Conservation (phyloP, 2,888 invertebrate species). For the Drosophila acutilabella region DNA sequence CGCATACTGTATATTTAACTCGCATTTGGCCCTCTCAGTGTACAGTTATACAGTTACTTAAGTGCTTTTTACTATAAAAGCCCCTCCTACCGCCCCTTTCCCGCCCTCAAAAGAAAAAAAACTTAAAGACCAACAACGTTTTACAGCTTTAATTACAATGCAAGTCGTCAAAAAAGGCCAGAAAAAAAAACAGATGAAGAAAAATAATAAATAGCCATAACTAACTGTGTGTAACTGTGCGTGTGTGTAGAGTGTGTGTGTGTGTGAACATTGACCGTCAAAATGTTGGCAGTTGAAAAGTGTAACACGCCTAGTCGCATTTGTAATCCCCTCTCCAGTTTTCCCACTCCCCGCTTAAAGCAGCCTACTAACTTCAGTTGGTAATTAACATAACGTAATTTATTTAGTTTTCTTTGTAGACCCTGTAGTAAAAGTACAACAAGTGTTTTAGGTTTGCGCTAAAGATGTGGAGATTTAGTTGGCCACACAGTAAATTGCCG, state of each 20-base stretch:
- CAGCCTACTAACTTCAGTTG: slow-evolving; percentile 13
- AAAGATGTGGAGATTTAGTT: no score
- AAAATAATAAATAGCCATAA: slow-evolving; percentile 38
- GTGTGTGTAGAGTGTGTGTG: slow-evolving; percentile 12
- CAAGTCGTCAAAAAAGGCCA: slow-evolving; percentile 35
- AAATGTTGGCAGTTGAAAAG: slow-evolving; percentile 53
- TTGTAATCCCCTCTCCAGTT: slow-evolving; percentile 4
- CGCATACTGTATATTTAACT: slow-evolving; percentile 25
- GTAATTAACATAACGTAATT: slow-evolving; percentile 43
- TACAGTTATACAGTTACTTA: slow-evolving; percentile 58
- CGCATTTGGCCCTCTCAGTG: slow-evolving; percentile 26
- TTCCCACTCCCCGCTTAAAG: background rate
- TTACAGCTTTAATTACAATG: slow-evolving; percentile 69
- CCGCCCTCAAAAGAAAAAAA: slow-evolving; percentile 28
- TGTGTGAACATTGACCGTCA: slow-evolving; percentile 53
- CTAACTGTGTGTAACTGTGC: slow-evolving; percentile 25
- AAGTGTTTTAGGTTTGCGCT: background rate
- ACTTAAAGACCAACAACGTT: slow-evolving; percentile 57
- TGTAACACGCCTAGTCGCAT: slow-evolving; percentile 50
- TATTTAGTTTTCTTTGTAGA: slow-evolving; percentile 18
- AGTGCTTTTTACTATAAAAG: slow-evolving; percentile 53
- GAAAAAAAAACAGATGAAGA: slow-evolving; percentile 8
- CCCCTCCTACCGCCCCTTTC: background rate
- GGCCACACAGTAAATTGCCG: no score
- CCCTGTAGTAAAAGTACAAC: background rate